Evolutionary conservation across 2,113 vertebrate genomes (phyloP).

Genomic region (Carettochelys insculpta): DNA sequence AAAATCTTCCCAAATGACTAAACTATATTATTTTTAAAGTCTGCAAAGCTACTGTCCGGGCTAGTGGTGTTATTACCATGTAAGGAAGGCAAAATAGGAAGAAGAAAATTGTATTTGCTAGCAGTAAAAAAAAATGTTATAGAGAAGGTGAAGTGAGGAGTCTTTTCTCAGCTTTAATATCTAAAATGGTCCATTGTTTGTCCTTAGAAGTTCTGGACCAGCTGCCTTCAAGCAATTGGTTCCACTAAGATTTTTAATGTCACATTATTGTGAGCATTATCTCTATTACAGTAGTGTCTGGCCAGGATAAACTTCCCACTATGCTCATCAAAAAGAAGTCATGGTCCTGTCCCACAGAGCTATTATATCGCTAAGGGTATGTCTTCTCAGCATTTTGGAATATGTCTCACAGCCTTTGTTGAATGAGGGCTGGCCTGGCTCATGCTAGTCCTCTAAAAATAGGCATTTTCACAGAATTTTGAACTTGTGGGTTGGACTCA

Average conservation of each 20-base stretch:
- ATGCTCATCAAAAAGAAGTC: not conserved
- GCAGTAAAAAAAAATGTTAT: not conserved
- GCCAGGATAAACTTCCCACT: not conserved
- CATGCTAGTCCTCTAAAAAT: not conserved
- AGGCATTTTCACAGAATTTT: not conserved
- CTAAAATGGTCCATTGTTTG: not conserved
- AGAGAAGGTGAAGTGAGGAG: not conserved
- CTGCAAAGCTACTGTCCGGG: not conserved
- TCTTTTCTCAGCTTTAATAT: not conserved
- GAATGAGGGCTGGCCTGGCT: not conserved
- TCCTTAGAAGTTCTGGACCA: not conserved
- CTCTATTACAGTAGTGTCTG: not conserved
- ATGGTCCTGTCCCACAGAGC: not conserved
- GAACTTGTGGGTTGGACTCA: too few species aligned
- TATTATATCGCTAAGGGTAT: not conserved
- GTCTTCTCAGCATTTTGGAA: not conserved
- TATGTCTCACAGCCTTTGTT: not conserved
- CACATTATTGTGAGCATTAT: not conserved
- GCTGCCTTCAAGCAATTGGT: not conserved
- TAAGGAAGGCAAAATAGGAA: not conserved
- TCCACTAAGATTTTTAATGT: not conserved
- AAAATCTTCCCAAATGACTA: not conserved
- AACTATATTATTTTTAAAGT: not conserved
- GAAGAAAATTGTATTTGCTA: too few species aligned
- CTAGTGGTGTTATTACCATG: not conserved